Evolutionary conservation across 2,888 invertebrate genomes (phyloP).

Genomic region (Andrena trimmerana): DNA sequence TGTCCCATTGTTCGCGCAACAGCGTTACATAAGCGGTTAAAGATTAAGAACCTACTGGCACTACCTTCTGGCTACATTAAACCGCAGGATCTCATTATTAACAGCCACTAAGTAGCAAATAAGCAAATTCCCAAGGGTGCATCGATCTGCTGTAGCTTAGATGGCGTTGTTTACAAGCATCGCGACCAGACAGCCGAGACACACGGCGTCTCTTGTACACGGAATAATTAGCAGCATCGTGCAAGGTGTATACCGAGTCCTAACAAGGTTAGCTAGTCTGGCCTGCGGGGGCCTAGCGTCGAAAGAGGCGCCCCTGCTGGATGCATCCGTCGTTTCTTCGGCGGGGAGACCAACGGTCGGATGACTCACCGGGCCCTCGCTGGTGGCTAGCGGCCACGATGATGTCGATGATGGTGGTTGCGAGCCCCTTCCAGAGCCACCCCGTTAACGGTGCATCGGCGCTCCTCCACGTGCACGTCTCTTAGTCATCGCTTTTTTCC

Average conservation of each 20-base stretch:
- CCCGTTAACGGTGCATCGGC: conserved; percentile 73
- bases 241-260: conserved; percentile 74
- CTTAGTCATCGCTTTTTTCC: conserved; percentile 69
- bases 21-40: too few species aligned
- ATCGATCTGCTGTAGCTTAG: background rate
- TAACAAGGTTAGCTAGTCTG: conserved; percentile 81
- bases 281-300: conserved; percentile 51
- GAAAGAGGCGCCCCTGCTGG: conserved; percentile 58
- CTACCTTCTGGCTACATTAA: too few species aligned
- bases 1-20: too few species aligned
- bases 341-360: conserved; percentile 63
- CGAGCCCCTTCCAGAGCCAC: conserved; percentile 70
- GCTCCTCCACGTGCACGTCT: conserved; percentile 73
- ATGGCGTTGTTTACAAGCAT: conserved; percentile 36
- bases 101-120: too few species aligned
- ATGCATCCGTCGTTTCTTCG: conserved; percentile 57
- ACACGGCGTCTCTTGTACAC: conserved; percentile 53
- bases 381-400: conserved; percentile 66
- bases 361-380: conserved; percentile 73
- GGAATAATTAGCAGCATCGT: conserved; percentile 75
- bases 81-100: too few species aligned
- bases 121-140: conserved; percentile 8
- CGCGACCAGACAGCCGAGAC: conserved; percentile 27
- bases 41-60: too few species aligned
- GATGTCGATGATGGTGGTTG: conserved; percentile 57